Evolutionary conservation across 2,797 vertebrate species (phyloP).

Genomic region (Peromyscus aztecus): DNA sequence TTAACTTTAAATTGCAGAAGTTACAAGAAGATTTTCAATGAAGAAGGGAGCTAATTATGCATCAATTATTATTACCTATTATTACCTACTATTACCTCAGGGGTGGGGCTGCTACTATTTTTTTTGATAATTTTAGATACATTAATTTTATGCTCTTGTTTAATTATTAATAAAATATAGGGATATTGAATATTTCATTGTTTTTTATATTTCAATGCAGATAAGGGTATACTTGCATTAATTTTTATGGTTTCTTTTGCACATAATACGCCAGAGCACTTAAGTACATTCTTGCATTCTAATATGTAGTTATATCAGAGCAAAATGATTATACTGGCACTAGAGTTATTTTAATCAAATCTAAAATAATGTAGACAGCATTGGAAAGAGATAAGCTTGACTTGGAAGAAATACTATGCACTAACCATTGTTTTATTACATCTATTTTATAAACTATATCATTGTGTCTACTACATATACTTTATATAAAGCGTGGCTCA

Average conservation of each 20-base stretch:
- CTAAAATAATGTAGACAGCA: not conserved
- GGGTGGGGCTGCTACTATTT: not conserved
- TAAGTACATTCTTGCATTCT: conserved; percentile 59
- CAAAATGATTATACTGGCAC: not conserved
- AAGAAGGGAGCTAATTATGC: conserved; percentile 58
- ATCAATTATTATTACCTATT: not conserved
- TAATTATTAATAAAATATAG: conserved; percentile 26
- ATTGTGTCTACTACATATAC: not conserved
- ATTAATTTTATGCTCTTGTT: conserved; percentile 48
- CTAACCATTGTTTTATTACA: not conserved
- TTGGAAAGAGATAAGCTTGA: not conserved
- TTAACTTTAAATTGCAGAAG: conserved; percentile 62
- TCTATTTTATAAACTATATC: not conserved
- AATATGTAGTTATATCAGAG: not conserved
- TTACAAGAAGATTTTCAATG: conserved; percentile 57
- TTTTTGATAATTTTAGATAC: conserved; percentile 56
- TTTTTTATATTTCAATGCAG: not conserved
- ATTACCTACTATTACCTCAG: not conserved
- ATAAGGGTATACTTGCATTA: conserved; percentile 21
- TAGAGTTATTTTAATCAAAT: conserved; percentile 31
- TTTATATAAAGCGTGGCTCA: not conserved
- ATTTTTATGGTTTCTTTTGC: conserved; percentile 66
- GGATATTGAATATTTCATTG: conserved; percentile 67
- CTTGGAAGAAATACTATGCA: not conserved
- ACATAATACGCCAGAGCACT: conserved; percentile 28